Conservation (phyloP, 2,888 invertebrate species). For the Mesochorus sp. region DNA sequence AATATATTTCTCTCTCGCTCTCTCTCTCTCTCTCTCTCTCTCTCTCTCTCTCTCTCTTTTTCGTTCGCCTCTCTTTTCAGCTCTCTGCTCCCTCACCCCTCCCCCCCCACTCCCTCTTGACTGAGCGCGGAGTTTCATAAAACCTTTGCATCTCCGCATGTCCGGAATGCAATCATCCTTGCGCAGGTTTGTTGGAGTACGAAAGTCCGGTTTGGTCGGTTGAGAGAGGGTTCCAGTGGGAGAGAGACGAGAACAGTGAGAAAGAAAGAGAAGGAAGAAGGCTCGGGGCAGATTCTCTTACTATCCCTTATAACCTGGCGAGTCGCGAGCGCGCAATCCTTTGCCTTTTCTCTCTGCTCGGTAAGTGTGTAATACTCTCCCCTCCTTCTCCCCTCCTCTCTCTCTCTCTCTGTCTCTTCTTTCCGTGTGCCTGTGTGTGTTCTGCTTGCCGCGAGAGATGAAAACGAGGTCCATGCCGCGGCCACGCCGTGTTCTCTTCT, state of each 20-base stretch:
- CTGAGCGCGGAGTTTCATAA: constrained; percentile 60
- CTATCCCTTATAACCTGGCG: constrained; percentile 55
- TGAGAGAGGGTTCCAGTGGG: constrained; percentile 49
- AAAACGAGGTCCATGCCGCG: constrained; percentile 41
- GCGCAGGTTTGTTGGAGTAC: constrained; percentile 67
- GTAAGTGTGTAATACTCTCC: constrained; percentile 10
- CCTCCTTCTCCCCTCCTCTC: constrained; percentile 21
- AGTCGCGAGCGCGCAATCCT: constrained; percentile 60
- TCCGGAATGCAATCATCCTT: constrained; percentile 68
- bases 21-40: constrained; percentile 37
- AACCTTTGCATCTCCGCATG: constrained; percentile 66
- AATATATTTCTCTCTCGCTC: too few species aligned
- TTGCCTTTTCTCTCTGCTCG: constrained; percentile 45
- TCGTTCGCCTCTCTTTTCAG: constrained; percentile 51
- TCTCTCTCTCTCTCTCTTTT: constrained; percentile 40
- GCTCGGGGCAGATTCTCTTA: constrained; percentile 62
- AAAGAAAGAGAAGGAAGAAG: constrained; percentile 32
- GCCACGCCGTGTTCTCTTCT: constrained; percentile 27
- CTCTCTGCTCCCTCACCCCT: constrained; percentile 31
- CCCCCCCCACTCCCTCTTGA: constrained; percentile 29
- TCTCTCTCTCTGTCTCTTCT: constrained; percentile 24
- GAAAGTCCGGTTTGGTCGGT: constrained; percentile 69
- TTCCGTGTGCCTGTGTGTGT: constrained; percentile 7
- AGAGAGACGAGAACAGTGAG: constrained; percentile 21
- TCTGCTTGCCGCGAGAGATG: constrained; percentile 38